Base-by-base conservation (phyloP, 2,113 vertebrate genomes). In the Redunca redunca region DNA sequence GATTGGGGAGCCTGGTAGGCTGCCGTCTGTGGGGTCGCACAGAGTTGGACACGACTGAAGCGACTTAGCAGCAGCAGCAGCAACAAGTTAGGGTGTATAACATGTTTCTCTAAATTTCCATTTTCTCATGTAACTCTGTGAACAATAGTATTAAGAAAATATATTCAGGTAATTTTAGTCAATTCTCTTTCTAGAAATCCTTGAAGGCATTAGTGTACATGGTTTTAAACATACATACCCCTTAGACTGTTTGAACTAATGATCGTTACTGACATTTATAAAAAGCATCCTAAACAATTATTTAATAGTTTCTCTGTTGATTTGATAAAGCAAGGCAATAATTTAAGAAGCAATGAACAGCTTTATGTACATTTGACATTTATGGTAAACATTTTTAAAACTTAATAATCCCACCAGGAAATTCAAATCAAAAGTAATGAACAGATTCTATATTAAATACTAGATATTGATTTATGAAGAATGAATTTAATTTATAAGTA, bases 361-460 rank as follows among this genome's bases (percentile, higher is more conserved):
- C 5, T 93, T 91, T 91, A 8, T 48, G 2, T 80, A 8, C 12
- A 87, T 43, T 94, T 97, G 13, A 33, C 58, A 30, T n/a, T 62
- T 90, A 62, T 86, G 53, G 28, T 85, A 87, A 58, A 77, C 26
- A 53, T 85, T 84, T 30, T 0, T 25, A 21, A 87, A 90, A 82
- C 4, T 71, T 89, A 55, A 46, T 95, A 95, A 87, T 91, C n/a
- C 53, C 28, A 80, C 16, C 25, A 21, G 3, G 11, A 96, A 88
- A 88, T 62, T 81, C 21, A 97, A 95, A 55, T 89, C 8, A 83
- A 67, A 86, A 95, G 23, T 10, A 92, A 90, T 94, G 30, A 71
- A 90, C 2, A 88, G 1, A 28, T 19, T 36, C 11, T 78, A 86
- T 21, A 82, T 43, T 93, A 92, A 94, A 85, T 55, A 15, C 14